phyloP scores from a whole-genome alignment of 1,140 invertebrate genomes.

The Platyscapa corneri region DNA sequence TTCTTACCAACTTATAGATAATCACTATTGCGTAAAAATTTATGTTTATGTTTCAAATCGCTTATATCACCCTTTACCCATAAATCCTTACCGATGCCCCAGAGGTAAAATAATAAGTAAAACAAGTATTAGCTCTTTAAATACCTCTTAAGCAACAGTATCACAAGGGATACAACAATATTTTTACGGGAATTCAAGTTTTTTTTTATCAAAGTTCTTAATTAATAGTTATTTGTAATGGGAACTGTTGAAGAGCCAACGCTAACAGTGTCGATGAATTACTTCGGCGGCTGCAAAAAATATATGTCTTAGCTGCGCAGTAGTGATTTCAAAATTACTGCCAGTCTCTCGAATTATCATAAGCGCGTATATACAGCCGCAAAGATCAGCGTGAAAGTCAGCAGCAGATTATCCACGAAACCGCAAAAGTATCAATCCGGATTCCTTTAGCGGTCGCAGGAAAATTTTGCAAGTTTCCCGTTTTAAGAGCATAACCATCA shows the following conservation, averaged over 20 bases:
- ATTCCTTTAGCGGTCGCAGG: background rate
- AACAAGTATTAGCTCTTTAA: background rate
- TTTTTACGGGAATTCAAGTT: background rate
- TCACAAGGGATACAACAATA: background rate
- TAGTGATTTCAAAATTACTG: background rate
- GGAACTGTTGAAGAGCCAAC: background rate
- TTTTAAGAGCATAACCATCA: background rate
- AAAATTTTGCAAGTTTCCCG: background rate
- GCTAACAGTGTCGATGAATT: background rate
- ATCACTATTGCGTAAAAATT: background rate
- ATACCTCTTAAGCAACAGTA: background rate
- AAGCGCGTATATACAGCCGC: background rate
- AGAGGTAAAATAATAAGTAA: background rate
- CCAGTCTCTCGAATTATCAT: constrained; percentile 4
- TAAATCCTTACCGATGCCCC: background rate
- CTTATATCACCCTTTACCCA: background rate
- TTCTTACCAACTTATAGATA: too few species aligned
- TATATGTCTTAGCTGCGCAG: background rate
- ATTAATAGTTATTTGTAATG: background rate
- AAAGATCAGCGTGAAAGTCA: background rate
- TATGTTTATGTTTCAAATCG: background rate
- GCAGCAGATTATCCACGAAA: background rate
- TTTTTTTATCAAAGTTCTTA: background rate
- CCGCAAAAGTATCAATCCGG: background rate
- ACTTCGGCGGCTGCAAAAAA: background rate